A percentile compares a stretch with the other conserved stretches of the same genome.
Evolutionary conservation across 2,797 vertebrate species (phyloP).

Genomic region (Helostoma temminkii): DNA sequence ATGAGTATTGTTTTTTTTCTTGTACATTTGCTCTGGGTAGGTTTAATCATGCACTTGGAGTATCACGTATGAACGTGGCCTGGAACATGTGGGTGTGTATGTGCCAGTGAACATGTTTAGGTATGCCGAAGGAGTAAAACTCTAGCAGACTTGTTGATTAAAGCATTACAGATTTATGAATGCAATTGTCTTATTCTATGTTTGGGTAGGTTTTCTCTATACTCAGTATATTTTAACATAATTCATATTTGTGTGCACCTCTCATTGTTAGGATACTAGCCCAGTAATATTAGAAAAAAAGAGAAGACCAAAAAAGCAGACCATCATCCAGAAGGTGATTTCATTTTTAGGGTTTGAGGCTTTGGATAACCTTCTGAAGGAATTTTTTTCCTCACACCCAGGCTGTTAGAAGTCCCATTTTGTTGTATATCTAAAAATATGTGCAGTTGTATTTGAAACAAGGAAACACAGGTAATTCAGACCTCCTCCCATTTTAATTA

Average conservation of each 20-base stretch:
- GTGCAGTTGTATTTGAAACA: slow-evolving; percentile 33
- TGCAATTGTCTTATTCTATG: slow-evolving; percentile 9
- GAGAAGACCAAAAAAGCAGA: slow-evolving; percentile 1
- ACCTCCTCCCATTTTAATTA: slow-evolving; percentile 58
- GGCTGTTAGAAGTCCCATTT: background rate
- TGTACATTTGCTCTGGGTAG: slow-evolving; percentile 43
- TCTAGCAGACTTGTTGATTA: slow-evolving; percentile 79
- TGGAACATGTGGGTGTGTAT: slow-evolving; percentile 75
- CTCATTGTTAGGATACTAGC: slow-evolving; percentile 44
- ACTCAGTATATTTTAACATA: background rate
- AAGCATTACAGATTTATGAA: slow-evolving; percentile 35
- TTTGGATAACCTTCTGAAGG: background rate
- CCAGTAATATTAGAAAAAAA: slow-evolving; percentile 31
- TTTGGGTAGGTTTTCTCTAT: background rate
- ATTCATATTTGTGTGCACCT: slow-evolving; percentile 27
- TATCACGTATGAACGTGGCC: slow-evolving; percentile 71
- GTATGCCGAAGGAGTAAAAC: slow-evolving; percentile 63
- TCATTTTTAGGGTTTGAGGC: slow-evolving; percentile 20
- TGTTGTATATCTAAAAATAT: background rate
- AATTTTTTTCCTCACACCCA: slow-evolving; percentile 3
- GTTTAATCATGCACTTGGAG: slow-evolving; percentile 53
- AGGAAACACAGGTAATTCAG: slow-evolving; percentile 47
- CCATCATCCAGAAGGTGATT: slow-evolving; percentile 32
- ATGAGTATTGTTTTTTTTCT: slow-evolving; percentile 23
- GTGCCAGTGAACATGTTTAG: slow-evolving; percentile 56